A percentile compares a stretch with the other conserved stretches of the same genome.
These are phyloP conservation scores for Platygyra sinensis DNA, from an alignment of 64 coral and sea anemone genomes.

Conservation along the genomic window DNA sequence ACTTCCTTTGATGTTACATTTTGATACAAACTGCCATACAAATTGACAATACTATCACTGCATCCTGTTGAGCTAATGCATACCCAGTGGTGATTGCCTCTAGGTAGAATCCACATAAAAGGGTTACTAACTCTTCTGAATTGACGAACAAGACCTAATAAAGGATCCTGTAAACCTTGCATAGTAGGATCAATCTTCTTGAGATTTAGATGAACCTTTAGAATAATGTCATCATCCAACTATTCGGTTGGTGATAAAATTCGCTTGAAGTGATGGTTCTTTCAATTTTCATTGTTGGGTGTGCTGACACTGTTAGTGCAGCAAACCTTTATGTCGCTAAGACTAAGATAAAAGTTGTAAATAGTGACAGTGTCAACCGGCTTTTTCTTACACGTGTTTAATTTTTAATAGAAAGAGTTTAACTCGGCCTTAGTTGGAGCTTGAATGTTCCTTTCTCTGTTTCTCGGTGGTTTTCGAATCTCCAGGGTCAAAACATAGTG, in stretches of 20 bases:
- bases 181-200: conserved; percentile 50
- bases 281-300: conserved; percentile 29
- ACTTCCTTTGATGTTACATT: conserved; percentile 52
- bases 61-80: conserved; percentile 56
- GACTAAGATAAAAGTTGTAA: too few species aligned
- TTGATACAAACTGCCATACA: conserved; percentile 55
- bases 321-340: too few species aligned
- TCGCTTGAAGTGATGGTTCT: conserved; percentile 22
- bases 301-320: conserved; percentile 9
- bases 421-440: too few species aligned
- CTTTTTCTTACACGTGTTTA: too few species aligned
- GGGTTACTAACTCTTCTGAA: conserved; percentile 44
- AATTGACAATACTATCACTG: conserved; percentile 34
- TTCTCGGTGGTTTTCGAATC: too few species aligned
- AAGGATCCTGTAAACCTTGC: conserved; percentile 40
- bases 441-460: too few species aligned
- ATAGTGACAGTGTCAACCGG: too few species aligned
- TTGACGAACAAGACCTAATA: conserved; percentile 44
- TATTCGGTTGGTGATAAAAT: conserved; percentile 51
- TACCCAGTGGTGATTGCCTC: conserved; percentile 57
- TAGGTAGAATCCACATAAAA: conserved; percentile 44
- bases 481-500: too few species aligned
- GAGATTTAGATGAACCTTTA: conserved; percentile 38
- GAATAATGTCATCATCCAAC: conserved; percentile 59
- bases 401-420: too few species aligned